A percentile compares a stretch with the other conserved stretches of the same genome.
Evolutionary conservation across 2,888 invertebrate genomes (phyloP).

Genomic region (Acanthosepion lycidas): DNA sequence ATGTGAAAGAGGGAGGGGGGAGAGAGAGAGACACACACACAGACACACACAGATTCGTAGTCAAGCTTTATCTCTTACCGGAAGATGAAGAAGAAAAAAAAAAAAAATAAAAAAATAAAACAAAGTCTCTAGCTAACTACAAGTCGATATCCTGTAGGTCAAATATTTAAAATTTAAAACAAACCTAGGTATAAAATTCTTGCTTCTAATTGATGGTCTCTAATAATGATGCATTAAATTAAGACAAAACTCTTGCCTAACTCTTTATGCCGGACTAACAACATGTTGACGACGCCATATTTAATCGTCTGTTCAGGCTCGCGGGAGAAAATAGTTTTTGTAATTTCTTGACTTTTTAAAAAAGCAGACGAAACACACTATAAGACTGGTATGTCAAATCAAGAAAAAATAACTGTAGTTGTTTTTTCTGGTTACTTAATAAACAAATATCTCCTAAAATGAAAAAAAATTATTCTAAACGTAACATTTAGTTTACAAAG

Average conservation of each 20-base stretch:
- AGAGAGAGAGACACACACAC: neutral
- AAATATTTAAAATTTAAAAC: neutral
- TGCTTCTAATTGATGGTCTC: neutral
- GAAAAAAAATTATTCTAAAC: neutral
- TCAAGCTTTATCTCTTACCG: neutral
- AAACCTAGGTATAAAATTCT: neutral
- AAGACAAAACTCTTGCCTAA: neutral
- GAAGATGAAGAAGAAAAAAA: neutral
- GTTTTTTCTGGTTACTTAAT: neutral
- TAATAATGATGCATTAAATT: neutral
- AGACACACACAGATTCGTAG: neutral
- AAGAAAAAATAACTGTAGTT: neutral
- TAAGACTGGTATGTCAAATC: neutral
- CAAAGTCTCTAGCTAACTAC: neutral
- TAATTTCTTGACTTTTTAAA: neutral
- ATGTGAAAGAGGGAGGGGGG: neutral
- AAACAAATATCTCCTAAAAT: neutral
- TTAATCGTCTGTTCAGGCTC: slow-evolving; percentile 24
- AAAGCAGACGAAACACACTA: neutral
- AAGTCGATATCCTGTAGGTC: neutral
- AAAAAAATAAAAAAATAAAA: neutral
- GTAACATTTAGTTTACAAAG: neutral
- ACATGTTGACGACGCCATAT: slow-evolving; percentile 48
- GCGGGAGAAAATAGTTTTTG: slow-evolving; percentile 43
- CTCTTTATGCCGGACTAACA: slow-evolving; percentile 24